Conservation (phyloP, 37 sponge, comb jelly and placozoan genomes). For the Ephydatia muelleri region DNA sequence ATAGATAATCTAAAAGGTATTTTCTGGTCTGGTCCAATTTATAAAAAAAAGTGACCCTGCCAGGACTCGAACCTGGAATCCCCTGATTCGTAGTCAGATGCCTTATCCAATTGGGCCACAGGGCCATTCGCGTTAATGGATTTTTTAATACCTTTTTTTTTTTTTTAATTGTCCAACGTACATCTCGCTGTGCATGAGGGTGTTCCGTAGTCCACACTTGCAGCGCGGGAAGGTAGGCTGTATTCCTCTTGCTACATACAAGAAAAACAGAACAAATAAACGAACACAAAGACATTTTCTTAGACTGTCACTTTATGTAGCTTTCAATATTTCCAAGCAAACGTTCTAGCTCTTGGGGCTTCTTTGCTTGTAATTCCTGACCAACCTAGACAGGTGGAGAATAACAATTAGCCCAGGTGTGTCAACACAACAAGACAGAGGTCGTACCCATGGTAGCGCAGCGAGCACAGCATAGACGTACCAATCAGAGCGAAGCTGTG, state of each 20-base stretch:
- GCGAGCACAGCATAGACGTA: conserved; percentile 82
- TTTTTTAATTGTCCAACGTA: conserved; percentile 8
- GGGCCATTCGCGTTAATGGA: conserved; percentile 22
- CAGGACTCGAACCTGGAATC: conserved; percentile 75
- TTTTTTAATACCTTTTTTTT: no score
- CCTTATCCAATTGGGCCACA: conserved; percentile 56
- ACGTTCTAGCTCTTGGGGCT: conserved; percentile 62
- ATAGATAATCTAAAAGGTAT: no score
- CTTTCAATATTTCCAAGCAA: conserved; percentile 63
- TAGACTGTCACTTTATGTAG: conserved; percentile 72
- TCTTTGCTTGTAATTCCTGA: conserved; percentile 61
- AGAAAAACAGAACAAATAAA: not conserved
- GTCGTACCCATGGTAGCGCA: conserved; percentile 84
- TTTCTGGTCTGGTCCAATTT: no score
- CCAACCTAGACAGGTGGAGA: conserved; percentile 37
- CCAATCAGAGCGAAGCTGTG: conserved; percentile 86
- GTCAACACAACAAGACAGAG: not conserved
- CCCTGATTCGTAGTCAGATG: conserved; percentile 67
- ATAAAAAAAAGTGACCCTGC: conserved; percentile 64
- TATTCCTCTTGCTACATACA: conserved; percentile 68
- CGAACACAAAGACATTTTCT: not conserved
- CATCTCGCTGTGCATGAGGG: conserved; percentile 73
- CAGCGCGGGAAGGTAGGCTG: conserved; percentile 72
- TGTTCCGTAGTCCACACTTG: conserved; percentile 74
- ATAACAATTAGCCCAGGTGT: no score